Conservation (phyloP, 2,888 invertebrate species). For the Nemoura dubitans region DNA sequence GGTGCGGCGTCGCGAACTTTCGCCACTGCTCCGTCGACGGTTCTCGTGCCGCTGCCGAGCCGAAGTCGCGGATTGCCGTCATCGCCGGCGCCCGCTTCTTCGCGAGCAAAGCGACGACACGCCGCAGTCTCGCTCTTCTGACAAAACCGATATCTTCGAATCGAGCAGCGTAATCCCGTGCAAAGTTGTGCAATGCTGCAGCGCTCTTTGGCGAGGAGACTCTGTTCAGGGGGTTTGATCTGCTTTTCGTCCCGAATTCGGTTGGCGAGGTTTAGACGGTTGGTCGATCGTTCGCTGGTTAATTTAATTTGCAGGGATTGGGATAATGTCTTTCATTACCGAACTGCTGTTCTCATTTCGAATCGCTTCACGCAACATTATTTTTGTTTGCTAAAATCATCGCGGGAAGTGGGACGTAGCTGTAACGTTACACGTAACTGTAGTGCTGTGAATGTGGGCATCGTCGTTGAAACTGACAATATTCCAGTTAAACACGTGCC, state of each 20-base stretch:
- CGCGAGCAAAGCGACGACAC: background rate
- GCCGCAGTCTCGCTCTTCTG: background rate
- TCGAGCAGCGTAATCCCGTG: background rate
- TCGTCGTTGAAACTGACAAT: background rate
- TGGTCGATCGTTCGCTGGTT: no score
- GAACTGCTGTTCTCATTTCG: background rate
- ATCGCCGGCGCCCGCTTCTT: background rate
- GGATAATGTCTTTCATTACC: background rate
- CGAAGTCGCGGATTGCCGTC: background rate
- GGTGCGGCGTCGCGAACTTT: background rate
- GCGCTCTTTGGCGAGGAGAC: no score
- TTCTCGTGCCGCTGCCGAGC: background rate
- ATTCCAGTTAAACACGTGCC: background rate
- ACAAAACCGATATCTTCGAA: background rate
- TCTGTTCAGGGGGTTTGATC: no score
- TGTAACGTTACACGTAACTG: background rate
- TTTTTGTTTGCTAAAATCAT: background rate
- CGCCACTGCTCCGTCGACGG: constrained; percentile 3
- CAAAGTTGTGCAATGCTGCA: background rate
- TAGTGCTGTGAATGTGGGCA: background rate
- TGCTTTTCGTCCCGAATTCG: no score
- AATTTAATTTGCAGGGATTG: background rate
- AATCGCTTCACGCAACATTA: background rate
- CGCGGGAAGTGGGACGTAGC: background rate
- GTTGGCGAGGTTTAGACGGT: no score